A percentile compares a stretch with the other conserved stretches of the same genome.
Evolutionary conservation across 2,797 vertebrate species (phyloP).

Genomic region (Mareca strepera): DNA sequence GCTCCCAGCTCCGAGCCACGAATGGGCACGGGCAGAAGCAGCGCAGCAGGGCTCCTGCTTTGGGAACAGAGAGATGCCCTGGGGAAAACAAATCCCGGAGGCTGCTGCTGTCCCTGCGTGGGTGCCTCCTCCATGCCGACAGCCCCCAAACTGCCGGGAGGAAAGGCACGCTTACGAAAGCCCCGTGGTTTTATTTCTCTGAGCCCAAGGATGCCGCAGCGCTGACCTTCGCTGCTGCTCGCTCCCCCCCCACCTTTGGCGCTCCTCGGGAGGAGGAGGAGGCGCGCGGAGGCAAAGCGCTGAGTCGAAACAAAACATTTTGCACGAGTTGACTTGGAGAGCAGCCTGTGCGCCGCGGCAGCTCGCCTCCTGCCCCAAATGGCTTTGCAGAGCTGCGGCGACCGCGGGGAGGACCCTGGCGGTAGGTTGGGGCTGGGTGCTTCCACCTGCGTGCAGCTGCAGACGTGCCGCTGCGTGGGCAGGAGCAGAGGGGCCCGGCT

Average conservation of each 20-base stretch:
- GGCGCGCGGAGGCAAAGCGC: background rate
- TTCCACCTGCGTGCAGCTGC: background rate
- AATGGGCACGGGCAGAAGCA: background rate
- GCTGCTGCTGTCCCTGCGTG: rapidly evolving
- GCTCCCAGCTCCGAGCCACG: background rate
- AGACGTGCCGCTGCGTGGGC: background rate
- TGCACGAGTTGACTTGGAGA: background rate
- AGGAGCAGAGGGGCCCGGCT: background rate
- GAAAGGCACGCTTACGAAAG: background rate
- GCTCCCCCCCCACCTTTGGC: rapidly evolving
- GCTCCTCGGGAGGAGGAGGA: background rate
- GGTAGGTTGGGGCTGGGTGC: rapidly evolving
- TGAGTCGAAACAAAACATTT: background rate
- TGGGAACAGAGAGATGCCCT: background rate
- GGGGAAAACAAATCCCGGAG: background rate
- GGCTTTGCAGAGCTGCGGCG: background rate
- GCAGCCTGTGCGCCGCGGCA: background rate
- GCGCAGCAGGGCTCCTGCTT: background rate
- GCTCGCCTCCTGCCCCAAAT: background rate
- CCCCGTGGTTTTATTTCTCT: background rate
- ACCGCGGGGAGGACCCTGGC: background rate
- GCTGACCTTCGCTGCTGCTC: background rate
- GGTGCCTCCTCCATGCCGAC: background rate
- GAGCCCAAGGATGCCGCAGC: background rate
- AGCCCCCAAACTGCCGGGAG: background rate